Evolutionary conservation across 2,113 vertebrate genomes (phyloP), one percentile per base, ranked within the genome.

Genomic region (Electrona antarctica): DNA sequence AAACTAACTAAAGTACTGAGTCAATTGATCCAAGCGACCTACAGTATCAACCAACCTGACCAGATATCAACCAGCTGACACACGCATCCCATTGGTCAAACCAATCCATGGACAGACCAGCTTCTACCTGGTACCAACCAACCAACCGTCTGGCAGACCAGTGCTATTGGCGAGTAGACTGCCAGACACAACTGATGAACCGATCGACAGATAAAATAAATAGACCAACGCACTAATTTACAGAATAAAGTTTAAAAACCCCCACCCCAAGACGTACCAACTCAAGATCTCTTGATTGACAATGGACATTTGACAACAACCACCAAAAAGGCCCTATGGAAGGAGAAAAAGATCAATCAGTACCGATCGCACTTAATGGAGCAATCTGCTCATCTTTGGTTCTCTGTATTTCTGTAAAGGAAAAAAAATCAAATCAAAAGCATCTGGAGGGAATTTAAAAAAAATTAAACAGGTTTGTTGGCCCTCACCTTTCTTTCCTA

Each of bases 351-450:
- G 14, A 78, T 69, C 62, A 21, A 67, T 86, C 82, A 82, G 84
- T 79, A 85, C 87, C 89, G 87, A 91, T 92, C 93, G 92, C 94
- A 92, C 93, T 93, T 95, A 90, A 88, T 79, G 78, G 81, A 83
- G 90, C 92, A 91, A 82, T 85, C 82, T 73, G 87, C 90, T 71
- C 76, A 76, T 61, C 41, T 80, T 84, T 83, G 67, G 86, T 85
- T 88, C 81, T 85, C 67, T 51, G 79, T 89, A 79, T 87, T 89
- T 88, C 84, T 90, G 76, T 87, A 81, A 90, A 92, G 89, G 90
- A 85, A 90, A 92, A 49, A 61, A 49, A 12, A 73, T 64, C 12
- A 78, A 73, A 64, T 74, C 66, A 70, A 71, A 69, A 54, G 64
- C 57, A 86, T 68, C 92, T 83, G 90, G 91, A 94, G 93, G 92